Evolutionary conservation across 92 coral and sea anemone species (phyloP).

Genomic region (Palythoa grandiflora): DNA sequence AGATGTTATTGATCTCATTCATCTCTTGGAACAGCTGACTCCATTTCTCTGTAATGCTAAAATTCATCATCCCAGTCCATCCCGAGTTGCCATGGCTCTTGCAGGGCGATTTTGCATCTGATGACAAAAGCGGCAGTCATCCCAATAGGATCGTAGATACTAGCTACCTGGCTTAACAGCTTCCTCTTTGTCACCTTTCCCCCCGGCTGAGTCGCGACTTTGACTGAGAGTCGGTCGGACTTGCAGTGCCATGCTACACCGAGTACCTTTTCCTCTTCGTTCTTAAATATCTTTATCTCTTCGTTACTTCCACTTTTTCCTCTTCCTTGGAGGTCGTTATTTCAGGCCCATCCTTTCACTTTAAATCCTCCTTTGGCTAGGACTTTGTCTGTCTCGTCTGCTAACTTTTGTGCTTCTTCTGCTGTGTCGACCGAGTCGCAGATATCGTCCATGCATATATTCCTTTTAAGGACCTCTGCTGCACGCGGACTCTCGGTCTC

Average conservation of each 20-base stretch:
- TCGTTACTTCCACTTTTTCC: background rate
- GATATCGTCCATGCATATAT: conserved; percentile 76
- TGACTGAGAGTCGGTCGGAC: conserved; percentile 28
- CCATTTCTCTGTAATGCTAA: background rate
- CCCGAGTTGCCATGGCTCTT: background rate
- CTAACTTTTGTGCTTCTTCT: background rate
- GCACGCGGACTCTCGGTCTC: conserved; percentile 54
- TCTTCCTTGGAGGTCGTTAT: background rate
- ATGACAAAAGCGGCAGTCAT: conserved; percentile 30
- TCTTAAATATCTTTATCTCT: background rate
- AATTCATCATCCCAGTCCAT: conserved; percentile 35
- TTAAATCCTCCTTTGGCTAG: background rate
- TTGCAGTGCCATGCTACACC: conserved; percentile 60
- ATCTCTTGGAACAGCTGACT: background rate
- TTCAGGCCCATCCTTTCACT: conserved; percentile 20
- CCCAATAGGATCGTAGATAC: conserved; percentile 46
- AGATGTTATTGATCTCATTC: conserved; percentile 30
- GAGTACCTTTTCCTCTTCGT: conserved; percentile 59
- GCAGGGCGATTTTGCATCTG: conserved; percentile 3
- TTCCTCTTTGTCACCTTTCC: background rate
- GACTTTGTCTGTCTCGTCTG: background rate
- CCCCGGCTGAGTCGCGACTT: conserved; percentile 30
- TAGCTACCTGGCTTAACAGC: conserved; percentile 27
- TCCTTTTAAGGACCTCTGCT: conserved; percentile 59
- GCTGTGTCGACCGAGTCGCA: conserved; percentile 50